phyloP scores from a whole-genome alignment of 2,888 invertebrate genomes.

The Lasiommata megera region DNA sequence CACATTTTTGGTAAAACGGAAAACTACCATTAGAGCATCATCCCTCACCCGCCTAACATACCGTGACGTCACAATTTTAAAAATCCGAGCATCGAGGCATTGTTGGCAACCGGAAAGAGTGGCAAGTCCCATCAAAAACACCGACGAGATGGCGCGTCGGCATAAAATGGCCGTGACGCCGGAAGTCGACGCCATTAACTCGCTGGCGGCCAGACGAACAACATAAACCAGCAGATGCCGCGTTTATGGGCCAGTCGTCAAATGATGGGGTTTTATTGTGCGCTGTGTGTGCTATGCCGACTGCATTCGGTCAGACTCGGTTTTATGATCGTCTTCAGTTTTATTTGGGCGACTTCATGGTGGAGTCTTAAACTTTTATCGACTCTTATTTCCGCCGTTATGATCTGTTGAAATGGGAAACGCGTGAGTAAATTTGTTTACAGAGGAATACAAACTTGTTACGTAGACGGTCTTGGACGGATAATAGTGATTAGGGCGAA shows the following conservation, averaged over 20 bases:
- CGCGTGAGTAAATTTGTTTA: slow-evolving; percentile 4
- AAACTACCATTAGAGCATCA: slow-evolving; percentile 22
- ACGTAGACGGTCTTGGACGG: not conserved
- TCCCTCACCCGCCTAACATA: slow-evolving; percentile 25
- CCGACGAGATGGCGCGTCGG: slow-evolving; percentile 42
- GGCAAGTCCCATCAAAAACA: slow-evolving; percentile 21
- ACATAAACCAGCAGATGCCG: slow-evolving; percentile 42
- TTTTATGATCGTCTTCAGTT: slow-evolving; percentile 33
- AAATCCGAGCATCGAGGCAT: slow-evolving; percentile 20
- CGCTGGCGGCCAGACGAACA: slow-evolving; percentile 43
- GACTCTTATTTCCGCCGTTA: slow-evolving; percentile 13
- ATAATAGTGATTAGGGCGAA: not conserved
- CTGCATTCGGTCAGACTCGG: slow-evolving; percentile 30
- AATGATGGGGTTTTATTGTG: slow-evolving; percentile 44
- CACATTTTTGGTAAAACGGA: slow-evolving; percentile 13
- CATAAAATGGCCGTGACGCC: slow-evolving; percentile 47
- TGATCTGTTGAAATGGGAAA: slow-evolving; percentile 2
- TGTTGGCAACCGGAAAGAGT: slow-evolving; percentile 11
- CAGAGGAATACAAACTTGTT: not conserved
- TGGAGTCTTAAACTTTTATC: slow-evolving; percentile 22
- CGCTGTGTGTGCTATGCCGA: slow-evolving; percentile 26
- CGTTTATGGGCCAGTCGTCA: slow-evolving; percentile 41
- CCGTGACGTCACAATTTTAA: slow-evolving; percentile 28
- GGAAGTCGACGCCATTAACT: slow-evolving; percentile 54
- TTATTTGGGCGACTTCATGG: slow-evolving; percentile 30